Base-by-base conservation (phyloP, 2,797 vertebrate species). In the Bryconaethiops microstoma region DNA sequence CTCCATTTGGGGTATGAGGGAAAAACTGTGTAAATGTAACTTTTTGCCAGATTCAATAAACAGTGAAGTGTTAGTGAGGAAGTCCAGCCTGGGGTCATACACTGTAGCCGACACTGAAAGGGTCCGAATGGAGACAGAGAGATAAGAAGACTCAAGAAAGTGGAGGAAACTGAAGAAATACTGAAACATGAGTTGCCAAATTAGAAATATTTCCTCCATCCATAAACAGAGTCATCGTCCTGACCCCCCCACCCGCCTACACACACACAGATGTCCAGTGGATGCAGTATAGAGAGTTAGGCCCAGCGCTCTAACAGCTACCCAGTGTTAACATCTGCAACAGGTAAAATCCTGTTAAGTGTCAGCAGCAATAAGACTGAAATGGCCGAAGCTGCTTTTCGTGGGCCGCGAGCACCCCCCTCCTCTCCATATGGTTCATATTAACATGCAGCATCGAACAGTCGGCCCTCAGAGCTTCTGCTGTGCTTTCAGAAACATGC, bases 301-400 rank as follows among this genome's bases (percentile, higher is more conserved):
- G 84, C 83, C 80, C 74, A 71, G 87, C 84, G 87, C 89, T 90
- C 84, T 86, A 88, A 88, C 67, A 84, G 87, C 86, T 89, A 89
- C 39, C 59, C 85, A 80, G 87, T 88, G 86, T 87, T 89, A 84
- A 86, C 87, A 90, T 92, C 89, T 87, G 87, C 84, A 89, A 81
- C 84, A 84, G 87, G 89, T 92, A 87, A 89, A 88, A 57, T 19
- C 50, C 80, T 68, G 81, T 80, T 83, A 84, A 86, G 80, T 90
- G 87, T 88, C 87, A 87, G 80, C 50, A 55, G 62, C 85, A 87
- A 88, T 90, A 79, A 82, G 81, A 73, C n/a, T 39, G 62, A 71
- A 14, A 57, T 67, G 78, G 69, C 80, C 86, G 63, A 85, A 81
- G 83, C 80, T 74, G 81, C 77, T 82, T 78, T 77, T 80, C 57